A percentile compares a stretch with the other conserved stretches of the same genome.
Evolutionary conservation across 1,140 invertebrate species (phyloP).

Genomic region (Platyura marginata): DNA sequence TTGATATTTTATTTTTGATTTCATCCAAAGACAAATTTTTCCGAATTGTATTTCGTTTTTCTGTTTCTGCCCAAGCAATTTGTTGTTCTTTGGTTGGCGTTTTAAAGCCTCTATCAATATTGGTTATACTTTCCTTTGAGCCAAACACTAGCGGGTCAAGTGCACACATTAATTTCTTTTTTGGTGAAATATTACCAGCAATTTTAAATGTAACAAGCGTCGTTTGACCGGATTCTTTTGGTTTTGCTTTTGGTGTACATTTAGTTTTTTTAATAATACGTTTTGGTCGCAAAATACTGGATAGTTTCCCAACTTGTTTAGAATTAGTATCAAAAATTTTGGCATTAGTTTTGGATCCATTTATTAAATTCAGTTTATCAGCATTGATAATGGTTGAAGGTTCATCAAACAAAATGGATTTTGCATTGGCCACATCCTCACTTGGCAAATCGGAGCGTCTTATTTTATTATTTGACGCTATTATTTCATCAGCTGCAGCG

Average conservation of each 20-base stretch:
- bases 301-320: neutral
- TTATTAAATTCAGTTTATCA: neutral
- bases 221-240: constrained; percentile 7
- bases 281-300: neutral
- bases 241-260: neutral
- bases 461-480: constrained; percentile 36
- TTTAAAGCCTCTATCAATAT: constrained; percentile 14
- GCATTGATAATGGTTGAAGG: neutral
- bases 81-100: constrained; percentile 23
- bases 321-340: no score
- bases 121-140: constrained; percentile 11
- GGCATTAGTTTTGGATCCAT: neutral
- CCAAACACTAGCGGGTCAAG: constrained; percentile 7
- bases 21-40: constrained; percentile 43
- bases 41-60: constrained; percentile 23
- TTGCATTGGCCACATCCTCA: neutral
- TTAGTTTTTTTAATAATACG: neutral
- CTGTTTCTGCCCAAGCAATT: constrained; percentile 14
- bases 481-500: constrained; percentile 39
- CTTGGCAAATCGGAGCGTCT: constrained; percentile 26
- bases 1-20: constrained; percentile 39
- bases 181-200: constrained; percentile 15
- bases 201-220: constrained; percentile 21
- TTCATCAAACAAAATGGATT: neutral
- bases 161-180: constrained; percentile 8